Evolutionary conservation across 2,113 vertebrate species (phyloP).

Genomic region (Natator depressus): DNA sequence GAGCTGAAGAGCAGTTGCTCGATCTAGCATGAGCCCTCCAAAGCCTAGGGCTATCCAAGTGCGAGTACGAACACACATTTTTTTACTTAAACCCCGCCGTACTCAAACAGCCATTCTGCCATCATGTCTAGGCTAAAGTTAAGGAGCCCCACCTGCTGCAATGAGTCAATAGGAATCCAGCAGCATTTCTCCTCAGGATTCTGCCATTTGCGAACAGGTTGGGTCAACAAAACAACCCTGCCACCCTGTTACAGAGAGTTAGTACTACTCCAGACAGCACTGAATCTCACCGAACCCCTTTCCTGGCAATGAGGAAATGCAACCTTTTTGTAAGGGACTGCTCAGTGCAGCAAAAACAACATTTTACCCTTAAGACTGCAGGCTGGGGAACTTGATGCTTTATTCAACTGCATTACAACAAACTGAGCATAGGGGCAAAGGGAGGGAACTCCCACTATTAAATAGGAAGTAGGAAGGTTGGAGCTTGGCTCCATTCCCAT

Average conservation of each 20-base stretch:
- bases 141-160: background rate
- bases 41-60: background rate
- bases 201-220: background rate
- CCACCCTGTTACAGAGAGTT: background rate
- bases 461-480: background rate
- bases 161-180: fast-evolving
- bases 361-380: background rate
- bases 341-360: background rate
- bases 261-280: background rate
- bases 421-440: background rate
- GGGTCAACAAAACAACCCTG: background rate
- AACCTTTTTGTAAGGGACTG: background rate
- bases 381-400: background rate
- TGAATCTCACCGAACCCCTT: background rate
- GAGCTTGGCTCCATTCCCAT: background rate
- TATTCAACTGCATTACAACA: background rate
- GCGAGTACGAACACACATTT: background rate
- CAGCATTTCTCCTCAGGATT: background rate
- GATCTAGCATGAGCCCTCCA: background rate
- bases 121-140: background rate
- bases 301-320: fast-evolving
- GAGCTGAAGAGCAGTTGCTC: background rate
- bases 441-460: background rate
- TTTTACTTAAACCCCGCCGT: background rate
- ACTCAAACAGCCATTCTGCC: background rate